Conservation (phyloP, 2,797 vertebrate species). For the Syndactyla subalaris region DNA sequence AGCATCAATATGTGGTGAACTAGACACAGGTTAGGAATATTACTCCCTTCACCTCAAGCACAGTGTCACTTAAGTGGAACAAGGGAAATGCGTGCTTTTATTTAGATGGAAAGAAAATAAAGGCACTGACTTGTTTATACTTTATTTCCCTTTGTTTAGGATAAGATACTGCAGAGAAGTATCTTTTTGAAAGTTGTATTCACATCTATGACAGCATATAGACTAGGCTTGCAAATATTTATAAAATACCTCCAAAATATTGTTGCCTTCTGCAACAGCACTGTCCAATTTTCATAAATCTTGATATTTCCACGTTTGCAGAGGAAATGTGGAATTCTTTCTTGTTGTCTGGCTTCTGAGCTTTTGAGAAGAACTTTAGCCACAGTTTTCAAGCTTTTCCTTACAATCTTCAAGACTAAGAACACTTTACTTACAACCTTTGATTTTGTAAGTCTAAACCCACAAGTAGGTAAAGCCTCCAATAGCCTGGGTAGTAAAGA, state of each 20-base stretch:
- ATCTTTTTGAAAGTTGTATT: not conserved
- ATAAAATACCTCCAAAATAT: not conserved
- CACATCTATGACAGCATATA: not conserved
- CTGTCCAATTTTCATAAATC: not conserved
- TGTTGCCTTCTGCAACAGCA: not conserved
- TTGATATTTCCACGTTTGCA: not conserved
- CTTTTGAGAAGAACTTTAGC: not conserved
- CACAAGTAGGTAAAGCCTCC: not conserved
- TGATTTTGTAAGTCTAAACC: not conserved
- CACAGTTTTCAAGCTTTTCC: not conserved
- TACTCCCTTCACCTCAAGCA: not conserved
- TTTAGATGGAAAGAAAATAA: not conserved
- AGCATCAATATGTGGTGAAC: not conserved
- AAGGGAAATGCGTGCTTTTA: not conserved
- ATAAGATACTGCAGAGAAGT: not conserved
- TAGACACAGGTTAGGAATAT: not conserved
- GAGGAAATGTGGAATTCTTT: not conserved
- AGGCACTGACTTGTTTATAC: not conserved
- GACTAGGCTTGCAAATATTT: conserved; percentile 29
- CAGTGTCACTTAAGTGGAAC: not conserved
- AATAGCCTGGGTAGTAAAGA: not conserved
- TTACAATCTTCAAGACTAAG: not conserved
- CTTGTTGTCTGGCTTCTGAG: not conserved
- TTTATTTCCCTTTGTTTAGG: not conserved
- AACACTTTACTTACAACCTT: not conserved